Base-by-base conservation (phyloP, 2,113 vertebrate species). In the Spermophilus dauricus region DNA sequence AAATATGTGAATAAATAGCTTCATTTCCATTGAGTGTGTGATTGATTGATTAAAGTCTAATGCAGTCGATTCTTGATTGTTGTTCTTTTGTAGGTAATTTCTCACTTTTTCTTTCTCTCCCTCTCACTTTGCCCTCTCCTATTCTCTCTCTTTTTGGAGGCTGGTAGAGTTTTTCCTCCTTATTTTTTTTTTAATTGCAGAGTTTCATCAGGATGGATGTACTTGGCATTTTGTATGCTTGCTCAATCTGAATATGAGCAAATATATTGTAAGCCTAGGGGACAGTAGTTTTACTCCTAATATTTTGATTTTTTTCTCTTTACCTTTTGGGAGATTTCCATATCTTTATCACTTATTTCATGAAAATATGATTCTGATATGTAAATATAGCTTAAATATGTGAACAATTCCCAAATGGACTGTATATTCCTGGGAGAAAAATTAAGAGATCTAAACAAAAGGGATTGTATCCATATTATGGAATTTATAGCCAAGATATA, bases 401-500 rank as follows among this genome's bases (percentile, higher is more conserved):
- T 95, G 90, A 97, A 90, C 3, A 9, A 37, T 84, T 96, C 80
- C 42, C 32, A 96, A 95, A 77, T 26, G 26, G 69, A 83, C 45
- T 82, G 26, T 63, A 61, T 61, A 34, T 82, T 92, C 65, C 76
- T 95, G 20, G 37, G 53, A 94, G 95, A 94, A 97, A 98, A 95
- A 89, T 81, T 76, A 89, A 96, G 84, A 92, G 67, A 92, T 82
- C 72, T 96, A 94, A 96, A 95, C 81, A 96, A 97, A 95, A 14
- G 20, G 34, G 76, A 42, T 30, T 92, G 45, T 83, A 87, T 92
- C 53, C 92, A 87, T 93, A 86, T 90, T 90, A 96, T 63, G 88
- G 90, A 96, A 96, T 98, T 96, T 95, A 97, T 86, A 92, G 96
- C 45, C n/a, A 76, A 96, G 95, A 97, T 96, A 90, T 69, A 98